Base-by-base conservation (phyloP, 2,888 invertebrate genomes). In the Lasius platythorax region DNA sequence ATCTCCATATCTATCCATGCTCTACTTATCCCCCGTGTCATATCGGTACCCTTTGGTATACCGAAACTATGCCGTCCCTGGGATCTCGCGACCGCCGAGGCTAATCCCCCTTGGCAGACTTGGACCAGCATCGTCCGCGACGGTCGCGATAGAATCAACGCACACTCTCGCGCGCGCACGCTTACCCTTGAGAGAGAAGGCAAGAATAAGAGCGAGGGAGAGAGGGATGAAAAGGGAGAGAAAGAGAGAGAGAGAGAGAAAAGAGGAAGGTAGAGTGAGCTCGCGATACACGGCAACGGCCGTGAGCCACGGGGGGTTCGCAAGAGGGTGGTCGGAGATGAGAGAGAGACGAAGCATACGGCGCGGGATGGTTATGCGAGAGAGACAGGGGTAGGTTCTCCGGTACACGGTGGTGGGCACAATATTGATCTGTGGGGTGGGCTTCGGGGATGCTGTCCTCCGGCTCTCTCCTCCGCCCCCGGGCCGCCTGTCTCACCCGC, bases 351-450 rank as follows among this genome's bases (percentile, higher is more conserved):
- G 75, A 50, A 37, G 64, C 67, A 78, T 82, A 12, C 56, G 64
- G 64, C 81, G 43, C 75, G 67, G 40, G 33, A 37, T 56, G 70
- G 75, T 50, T 56, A 40, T 30, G n/a, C 81, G 88, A 82, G 82
- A 79, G 89, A 84, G 68, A 68, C 72, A 50, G 72, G 72, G 79
- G 58, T 79, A 85, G 79, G 83, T 86, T 85, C 91, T 91, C 91
- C 90, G 91, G 93, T 93, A 91, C 91, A 92, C 88, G 90, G 91
- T 92, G 92, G 93, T 92, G 92, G 92, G 93, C 89, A 94, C 93
- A 95, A 94, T 95, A 95, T 95, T 95, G 95, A 94, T 95, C 95
- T 93, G 94, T 92, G 92, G 93, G 93, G 93, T 93, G 93, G 92
- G 92, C 91, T 89, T 88, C 85, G 85, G 89, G 91, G 90, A 88